These are phyloP conservation scores for Sinosuthora webbiana DNA, from an alignment of 2,113 vertebrate species.

Conservation along the genomic window DNA sequence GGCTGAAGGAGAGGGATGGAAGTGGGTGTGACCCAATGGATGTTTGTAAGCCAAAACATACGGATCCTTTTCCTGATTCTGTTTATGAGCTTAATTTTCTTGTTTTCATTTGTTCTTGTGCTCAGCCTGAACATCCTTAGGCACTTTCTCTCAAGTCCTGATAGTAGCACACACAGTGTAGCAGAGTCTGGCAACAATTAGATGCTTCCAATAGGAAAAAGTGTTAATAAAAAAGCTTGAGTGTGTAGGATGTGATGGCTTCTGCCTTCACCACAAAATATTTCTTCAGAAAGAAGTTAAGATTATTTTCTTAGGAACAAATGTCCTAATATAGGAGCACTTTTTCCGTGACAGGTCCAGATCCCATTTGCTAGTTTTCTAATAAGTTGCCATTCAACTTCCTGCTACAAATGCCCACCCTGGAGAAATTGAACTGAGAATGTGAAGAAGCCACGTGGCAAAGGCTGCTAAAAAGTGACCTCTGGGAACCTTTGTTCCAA, in stretches of 20 bases:
- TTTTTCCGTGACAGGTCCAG: not conserved
- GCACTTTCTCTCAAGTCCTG: not conserved
- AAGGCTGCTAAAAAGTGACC: not conserved
- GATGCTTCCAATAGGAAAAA: not conserved
- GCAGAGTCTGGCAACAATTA: not conserved
- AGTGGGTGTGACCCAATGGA: not conserved
- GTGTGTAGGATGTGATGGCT: not conserved
- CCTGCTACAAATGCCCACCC: not conserved
- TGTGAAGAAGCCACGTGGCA: not conserved
- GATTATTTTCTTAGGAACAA: not conserved
- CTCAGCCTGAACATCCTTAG: not conserved
- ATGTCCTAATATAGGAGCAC: not conserved
- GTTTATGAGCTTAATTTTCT: not conserved
- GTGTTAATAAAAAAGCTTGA: not conserved
- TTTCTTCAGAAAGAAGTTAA: not conserved
- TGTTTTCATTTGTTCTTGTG: not conserved
- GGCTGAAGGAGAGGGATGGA: not conserved
- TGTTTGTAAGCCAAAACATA: not conserved
- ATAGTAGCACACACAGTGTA: not conserved
- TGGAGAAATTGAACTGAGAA: not conserved
- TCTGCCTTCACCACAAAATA: not conserved
- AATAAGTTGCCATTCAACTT: not conserved
- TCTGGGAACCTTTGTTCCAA: rapidly evolving
- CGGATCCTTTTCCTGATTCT: not conserved
- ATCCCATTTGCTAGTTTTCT: not conserved